phyloP scores from a whole-genome alignment of 2,113 vertebrate species.

The Mixornis gularis region DNA sequence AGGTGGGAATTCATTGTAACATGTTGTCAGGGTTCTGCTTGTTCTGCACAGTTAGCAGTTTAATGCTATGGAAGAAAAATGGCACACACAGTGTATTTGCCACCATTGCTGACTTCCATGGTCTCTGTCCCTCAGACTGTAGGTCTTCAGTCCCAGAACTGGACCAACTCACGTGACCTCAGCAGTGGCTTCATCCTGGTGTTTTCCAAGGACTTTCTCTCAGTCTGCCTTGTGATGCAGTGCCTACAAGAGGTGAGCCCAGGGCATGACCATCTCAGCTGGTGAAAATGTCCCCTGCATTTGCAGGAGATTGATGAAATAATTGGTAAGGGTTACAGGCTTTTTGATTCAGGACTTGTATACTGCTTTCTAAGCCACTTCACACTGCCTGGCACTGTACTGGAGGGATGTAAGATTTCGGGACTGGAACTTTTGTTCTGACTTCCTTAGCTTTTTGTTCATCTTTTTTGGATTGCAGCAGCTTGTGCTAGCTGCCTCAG shows the following conservation, averaged over 20 bases:
- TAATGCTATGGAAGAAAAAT: background rate
- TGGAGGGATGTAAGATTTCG: background rate
- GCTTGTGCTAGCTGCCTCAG: background rate
- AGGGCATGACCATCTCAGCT: rapidly evolving
- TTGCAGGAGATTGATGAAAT: background rate
- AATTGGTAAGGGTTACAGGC: background rate
- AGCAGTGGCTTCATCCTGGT: background rate
- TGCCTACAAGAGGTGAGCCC: rapidly evolving
- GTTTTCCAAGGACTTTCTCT: background rate
- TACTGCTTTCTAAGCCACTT: background rate
- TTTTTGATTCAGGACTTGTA: background rate
- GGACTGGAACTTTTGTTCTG: background rate
- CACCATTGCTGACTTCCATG: background rate
- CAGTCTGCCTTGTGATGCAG: background rate
- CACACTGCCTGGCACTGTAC: background rate
- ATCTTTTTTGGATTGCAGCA: background rate
- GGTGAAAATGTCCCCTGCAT: background rate
- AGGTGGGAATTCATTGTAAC: background rate
- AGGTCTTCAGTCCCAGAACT: background rate
- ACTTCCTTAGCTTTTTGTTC: background rate
- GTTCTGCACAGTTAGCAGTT: background rate
- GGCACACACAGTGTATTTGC: rapidly evolving
- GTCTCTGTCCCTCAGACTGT: background rate
- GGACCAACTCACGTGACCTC: background rate
- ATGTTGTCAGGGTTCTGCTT: background rate